These are phyloP conservation scores for Micrasema minimum DNA, from an alignment of 1,140 invertebrate genomes.

Conservation along the genomic window DNA sequence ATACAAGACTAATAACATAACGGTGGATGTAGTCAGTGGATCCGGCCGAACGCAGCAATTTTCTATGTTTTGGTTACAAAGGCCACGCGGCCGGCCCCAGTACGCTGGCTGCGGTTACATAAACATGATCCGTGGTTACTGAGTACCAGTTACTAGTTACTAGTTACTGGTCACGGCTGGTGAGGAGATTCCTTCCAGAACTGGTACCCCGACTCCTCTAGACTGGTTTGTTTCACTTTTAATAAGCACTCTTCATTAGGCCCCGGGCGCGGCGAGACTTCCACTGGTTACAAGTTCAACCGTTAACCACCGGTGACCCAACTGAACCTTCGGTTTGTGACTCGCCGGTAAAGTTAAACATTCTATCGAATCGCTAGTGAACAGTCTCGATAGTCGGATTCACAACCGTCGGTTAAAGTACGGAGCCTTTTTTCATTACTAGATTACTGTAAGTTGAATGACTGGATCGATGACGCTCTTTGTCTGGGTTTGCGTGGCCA, in stretches of 20 bases:
- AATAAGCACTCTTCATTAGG: constrained; percentile 36
- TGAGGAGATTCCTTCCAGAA: background rate
- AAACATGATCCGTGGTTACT: background rate
- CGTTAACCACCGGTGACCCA: no score
- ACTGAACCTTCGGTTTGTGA: no score
- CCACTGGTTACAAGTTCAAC: background rate
- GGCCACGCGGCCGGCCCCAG: background rate
- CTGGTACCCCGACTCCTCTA: background rate
- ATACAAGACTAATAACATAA: no score
- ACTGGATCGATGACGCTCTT: background rate
- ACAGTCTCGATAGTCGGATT: no score
- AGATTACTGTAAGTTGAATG: background rate
- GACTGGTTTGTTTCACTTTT: constrained; percentile 34
- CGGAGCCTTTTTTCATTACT: no score
- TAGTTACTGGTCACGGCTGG: no score
- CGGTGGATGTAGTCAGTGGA: background rate
- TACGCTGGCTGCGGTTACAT: background rate
- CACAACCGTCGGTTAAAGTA: no score
- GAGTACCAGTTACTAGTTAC: no score
- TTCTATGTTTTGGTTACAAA: constrained; percentile 12
- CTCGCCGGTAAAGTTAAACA: no score
- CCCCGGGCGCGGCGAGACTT: constrained; percentile 4
- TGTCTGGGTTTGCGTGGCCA: no score
- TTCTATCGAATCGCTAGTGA: no score
- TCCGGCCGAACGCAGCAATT: background rate